Conservation (phyloP, 2,888 invertebrate genomes). For the Dasypolia templi region DNA sequence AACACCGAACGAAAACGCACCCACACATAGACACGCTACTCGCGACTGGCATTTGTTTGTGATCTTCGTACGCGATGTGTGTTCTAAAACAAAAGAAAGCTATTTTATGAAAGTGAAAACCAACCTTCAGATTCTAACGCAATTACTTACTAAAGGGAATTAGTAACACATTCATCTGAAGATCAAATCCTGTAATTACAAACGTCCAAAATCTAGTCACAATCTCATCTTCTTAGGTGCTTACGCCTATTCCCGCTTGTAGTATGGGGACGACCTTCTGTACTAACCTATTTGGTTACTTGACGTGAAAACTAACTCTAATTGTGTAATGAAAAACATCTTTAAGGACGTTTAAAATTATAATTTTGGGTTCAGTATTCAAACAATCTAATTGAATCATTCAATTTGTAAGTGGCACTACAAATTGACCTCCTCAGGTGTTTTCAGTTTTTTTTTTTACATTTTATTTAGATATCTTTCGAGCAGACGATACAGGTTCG, state of each 20-base stretch:
- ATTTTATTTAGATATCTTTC: not conserved
- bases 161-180: not conserved
- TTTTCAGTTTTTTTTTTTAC: too few relatives aligned
- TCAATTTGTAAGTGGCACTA: not conserved
- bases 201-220: too few relatives aligned
- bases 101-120: too few relatives aligned
- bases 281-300: too few relatives aligned
- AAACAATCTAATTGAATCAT: not conserved
- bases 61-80: not conserved
- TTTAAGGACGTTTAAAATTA: too few relatives aligned
- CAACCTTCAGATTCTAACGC: too few relatives aligned
- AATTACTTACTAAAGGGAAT: not conserved
- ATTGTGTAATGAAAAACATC: not conserved
- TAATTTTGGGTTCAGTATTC: not conserved
- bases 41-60: not conserved
- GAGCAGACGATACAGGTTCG: not conserved
- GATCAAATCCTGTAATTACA: too few relatives aligned
- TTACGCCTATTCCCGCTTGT: too few relatives aligned
- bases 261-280: too few relatives aligned
- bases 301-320: not conserved
- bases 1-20: not conserved
- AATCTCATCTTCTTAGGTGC: too few relatives aligned
- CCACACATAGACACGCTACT: not conserved
- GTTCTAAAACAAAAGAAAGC: too few relatives aligned
- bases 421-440: not conserved